A percentile compares a stretch with the other conserved stretches of the same genome.
Conservation (phyloP, 1,140 invertebrate species). For the Euwallacea fornicatus region DNA sequence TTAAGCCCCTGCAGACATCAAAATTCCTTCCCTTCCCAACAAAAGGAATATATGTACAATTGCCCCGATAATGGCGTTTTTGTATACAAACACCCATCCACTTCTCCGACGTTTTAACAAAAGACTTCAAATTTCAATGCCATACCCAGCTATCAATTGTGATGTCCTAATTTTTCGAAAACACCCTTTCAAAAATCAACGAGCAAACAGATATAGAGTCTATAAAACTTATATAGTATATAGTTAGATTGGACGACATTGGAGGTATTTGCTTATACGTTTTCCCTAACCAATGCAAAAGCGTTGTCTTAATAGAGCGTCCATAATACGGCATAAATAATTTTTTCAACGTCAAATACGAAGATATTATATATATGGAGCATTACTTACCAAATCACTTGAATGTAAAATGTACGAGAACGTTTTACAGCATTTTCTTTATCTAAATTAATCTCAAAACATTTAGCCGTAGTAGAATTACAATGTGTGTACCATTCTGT, state of each 20-base stretch:
- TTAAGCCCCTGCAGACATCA: neutral
- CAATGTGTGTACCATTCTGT: neutral
- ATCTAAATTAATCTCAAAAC: neutral
- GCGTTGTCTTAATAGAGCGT: neutral
- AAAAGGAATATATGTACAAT: constrained; percentile 41
- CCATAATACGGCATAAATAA: too few relatives aligned
- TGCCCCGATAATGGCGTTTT: constrained; percentile 41
- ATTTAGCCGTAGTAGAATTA: neutral
- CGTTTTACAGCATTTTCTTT: neutral
- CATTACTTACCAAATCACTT: too few relatives aligned
- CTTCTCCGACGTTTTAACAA: constrained; percentile 25
- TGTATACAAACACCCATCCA: constrained; percentile 42
- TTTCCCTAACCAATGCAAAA: neutral
- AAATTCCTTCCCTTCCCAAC: neutral
- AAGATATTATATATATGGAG: too few relatives aligned
- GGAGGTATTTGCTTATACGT: neutral
- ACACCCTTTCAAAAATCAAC: constrained; percentile 9
- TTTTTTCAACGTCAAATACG: too few relatives aligned
- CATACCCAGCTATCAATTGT: neutral
- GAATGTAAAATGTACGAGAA: neutral
- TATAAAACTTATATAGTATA: neutral
- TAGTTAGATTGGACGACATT: constrained; percentile 8
- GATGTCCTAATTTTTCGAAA: constrained; percentile 27
- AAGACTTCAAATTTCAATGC: constrained; percentile 17
- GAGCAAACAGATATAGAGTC: too few relatives aligned